Conservation (phyloP, 2,888 invertebrate genomes). For the Frankliniella fusca region DNA sequence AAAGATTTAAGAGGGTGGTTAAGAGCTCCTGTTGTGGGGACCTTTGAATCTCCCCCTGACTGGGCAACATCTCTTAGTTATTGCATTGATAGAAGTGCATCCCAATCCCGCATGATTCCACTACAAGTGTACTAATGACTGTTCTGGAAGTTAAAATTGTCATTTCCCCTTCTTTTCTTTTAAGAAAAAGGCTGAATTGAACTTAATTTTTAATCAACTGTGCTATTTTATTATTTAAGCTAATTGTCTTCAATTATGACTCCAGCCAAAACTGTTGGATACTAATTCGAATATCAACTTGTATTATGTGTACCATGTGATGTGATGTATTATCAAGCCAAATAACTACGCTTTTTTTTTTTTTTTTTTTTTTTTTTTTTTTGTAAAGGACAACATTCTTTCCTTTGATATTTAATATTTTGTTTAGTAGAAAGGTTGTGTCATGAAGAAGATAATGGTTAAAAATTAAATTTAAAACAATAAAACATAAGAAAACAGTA, state of each 20-base stretch:
- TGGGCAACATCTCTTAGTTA: background rate
- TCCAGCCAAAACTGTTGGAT: background rate
- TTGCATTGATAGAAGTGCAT: background rate
- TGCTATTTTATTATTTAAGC: background rate
- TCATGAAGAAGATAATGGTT: background rate
- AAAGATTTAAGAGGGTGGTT: background rate
- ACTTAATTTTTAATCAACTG: background rate
- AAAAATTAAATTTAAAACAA: background rate
- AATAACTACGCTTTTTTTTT: conserved; percentile 1
- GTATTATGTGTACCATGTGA: background rate
- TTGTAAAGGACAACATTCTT: background rate
- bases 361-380: conserved; percentile 23
- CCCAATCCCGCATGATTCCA: background rate
- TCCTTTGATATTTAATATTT: conserved; percentile 8
- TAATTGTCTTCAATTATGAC: too few relatives aligned
- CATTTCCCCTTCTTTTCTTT: background rate
- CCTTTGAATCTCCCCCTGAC: background rate
- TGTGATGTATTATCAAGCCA: background rate
- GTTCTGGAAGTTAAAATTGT: background rate
- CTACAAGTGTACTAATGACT: background rate
- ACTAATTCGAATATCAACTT: background rate
- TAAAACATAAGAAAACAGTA: background rate
- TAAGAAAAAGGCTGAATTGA: background rate
- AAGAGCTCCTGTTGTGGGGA: background rate
- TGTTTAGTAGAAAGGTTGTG: background rate